Evolutionary conservation across 2,888 invertebrate genomes (phyloP), one percentile per base, ranked within the genome.

Genomic region (Philereme vetulata): DNA sequence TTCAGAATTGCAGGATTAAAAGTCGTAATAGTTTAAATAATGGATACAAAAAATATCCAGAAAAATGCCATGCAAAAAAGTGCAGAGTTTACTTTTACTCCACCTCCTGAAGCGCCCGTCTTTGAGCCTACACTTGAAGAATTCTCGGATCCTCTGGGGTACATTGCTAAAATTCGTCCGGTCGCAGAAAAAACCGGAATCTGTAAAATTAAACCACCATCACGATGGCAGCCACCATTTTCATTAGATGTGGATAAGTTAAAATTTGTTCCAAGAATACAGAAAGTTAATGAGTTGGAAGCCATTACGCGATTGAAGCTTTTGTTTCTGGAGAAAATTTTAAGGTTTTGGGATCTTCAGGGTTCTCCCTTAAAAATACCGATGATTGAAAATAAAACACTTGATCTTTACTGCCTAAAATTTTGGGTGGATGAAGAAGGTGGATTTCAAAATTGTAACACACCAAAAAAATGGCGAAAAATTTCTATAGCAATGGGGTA

Each of bases 211-310:
- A 94, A 94, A 74, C 96, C 96, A 55, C 96, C 96, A 55, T 84
- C 94, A 78, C 93, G 94, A 68, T 96, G 96, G 95, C 95, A 95
- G 77, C 96, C 96, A 70, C 96, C 96, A 52, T 96, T 96, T 93
- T 95, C 95, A 47, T 94, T 96, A 70, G 94, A 96, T 86, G 94
- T 95, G 56, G 95, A 95, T 76, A 92, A 91, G 84, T 84, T 93
- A 75, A 92, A 90, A 81, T 93, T 93, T 74, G 89, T 90, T 65
- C 93, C 93, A 74, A 87, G 93, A 71, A 92, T 93, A 77, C 92
- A 93, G 77, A 92, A 92, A 84, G 84, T 93, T 40, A 93, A 92
- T 70, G 93, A 93, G 75, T 84, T 94, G 72, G 91, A 95, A 93
- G 96, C 95, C 65, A 94, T 95, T 72, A 95, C 95, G 48, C 90